phyloP scores from a whole-genome alignment of 2,888 invertebrate species.

The Leptopilina syphax region DNA sequence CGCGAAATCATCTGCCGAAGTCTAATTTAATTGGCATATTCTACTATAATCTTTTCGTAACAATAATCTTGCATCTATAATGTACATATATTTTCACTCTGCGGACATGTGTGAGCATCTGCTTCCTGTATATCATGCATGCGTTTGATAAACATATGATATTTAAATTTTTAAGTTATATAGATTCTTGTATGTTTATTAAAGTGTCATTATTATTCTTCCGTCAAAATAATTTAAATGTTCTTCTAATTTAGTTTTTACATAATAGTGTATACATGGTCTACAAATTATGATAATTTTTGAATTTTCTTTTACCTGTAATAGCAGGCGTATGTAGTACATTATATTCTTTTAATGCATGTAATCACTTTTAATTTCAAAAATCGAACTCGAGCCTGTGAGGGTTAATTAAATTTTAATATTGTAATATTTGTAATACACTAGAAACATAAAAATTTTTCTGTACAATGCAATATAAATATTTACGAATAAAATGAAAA shows the following conservation, averaged over 20 bases:
- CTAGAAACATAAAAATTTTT: too few species aligned
- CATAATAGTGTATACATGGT: too few species aligned
- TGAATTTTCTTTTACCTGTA: too few species aligned
- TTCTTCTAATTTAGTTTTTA: neutral
- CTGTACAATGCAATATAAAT: too few species aligned
- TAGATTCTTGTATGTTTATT: neutral
- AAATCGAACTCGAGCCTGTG: too few species aligned
- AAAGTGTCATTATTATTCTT: neutral
- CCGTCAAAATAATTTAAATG: neutral
- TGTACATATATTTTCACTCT: neutral
- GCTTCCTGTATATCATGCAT: conserved; percentile 24
- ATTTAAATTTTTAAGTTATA: neutral
- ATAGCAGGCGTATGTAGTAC: too few species aligned
- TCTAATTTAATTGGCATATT: conserved; percentile 8
- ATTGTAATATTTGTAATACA: too few species aligned
- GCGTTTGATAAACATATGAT: conserved; percentile 12
- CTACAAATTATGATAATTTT: too few species aligned
- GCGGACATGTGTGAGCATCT: conserved; percentile 14
- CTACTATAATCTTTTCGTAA: conserved; percentile 1
- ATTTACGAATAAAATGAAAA: too few species aligned
- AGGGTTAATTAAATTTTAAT: too few species aligned
- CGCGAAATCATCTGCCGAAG: conserved; percentile 2
- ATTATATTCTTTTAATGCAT: too few species aligned
- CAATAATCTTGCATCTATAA: conserved; percentile 24
- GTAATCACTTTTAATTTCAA: too few species aligned